Conservation (phyloP, 2,888 invertebrate species). For the Crocallis elinguaria region DNA sequence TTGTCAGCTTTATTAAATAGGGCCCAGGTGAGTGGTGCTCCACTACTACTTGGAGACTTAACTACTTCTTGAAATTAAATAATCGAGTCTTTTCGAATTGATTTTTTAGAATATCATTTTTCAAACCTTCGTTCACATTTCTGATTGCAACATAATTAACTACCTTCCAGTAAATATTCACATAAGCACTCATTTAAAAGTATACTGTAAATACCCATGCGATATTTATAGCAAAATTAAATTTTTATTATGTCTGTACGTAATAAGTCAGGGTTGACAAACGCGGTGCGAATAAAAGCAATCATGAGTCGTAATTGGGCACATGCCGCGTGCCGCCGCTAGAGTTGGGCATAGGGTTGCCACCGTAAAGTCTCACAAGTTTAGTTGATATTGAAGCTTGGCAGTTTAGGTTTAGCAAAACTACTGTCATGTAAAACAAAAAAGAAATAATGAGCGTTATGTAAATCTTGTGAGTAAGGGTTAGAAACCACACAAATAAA, state of each 20-base stretch:
- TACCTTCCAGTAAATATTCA: constrained; percentile 11
- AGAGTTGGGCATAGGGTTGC: constrained; percentile 27
- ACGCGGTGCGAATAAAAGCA: constrained; percentile 56
- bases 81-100: too few relatives aligned
- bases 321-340: constrained; percentile 23
- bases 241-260: constrained; percentile 36
- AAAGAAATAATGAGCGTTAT: too few relatives aligned
- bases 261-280: constrained; percentile 57
- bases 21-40: too few relatives aligned
- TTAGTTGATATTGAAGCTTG: not conserved
- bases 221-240: constrained; percentile 31
- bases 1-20: too few relatives aligned
- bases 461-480: too few relatives aligned
- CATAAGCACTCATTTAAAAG: constrained; percentile 13
- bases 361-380: constrained; percentile 3
- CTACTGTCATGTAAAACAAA: too few relatives aligned
- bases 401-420: not conserved
- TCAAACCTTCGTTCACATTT: too few relatives aligned
- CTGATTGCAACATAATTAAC: constrained; percentile 1
- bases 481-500: too few relatives aligned
- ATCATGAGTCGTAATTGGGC: constrained; percentile 55
- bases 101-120: too few relatives aligned
- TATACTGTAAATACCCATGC: not conserved
- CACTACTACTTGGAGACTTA: too few relatives aligned
- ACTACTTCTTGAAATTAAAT: too few relatives aligned